These are phyloP conservation scores for Lysandra bellargus DNA, from an alignment of 2,888 invertebrate species.

Conservation along the genomic window DNA sequence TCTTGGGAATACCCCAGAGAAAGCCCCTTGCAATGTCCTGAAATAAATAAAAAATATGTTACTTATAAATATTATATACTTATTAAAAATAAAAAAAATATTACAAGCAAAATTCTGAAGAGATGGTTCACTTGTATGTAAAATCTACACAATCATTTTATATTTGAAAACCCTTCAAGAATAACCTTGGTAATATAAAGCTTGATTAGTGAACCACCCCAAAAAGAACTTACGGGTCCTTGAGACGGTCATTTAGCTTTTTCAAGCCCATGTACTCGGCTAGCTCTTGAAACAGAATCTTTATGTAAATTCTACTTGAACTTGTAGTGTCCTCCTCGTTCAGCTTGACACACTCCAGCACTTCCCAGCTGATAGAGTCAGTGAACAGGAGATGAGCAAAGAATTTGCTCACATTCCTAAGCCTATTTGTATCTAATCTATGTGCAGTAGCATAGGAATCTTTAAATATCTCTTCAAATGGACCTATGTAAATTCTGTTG, in stretches of 20 bases:
- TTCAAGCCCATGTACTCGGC: slow-evolving; percentile 97
- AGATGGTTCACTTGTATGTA: slow-evolving; percentile 35
- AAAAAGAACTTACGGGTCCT: slow-evolving; percentile 88
- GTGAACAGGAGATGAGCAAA: slow-evolving; percentile 97
- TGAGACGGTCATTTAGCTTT: slow-evolving; percentile 93
- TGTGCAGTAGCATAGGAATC: slow-evolving; percentile 98
- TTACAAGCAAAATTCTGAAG: slow-evolving; percentile 37
- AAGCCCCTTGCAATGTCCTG: slow-evolving; percentile 91
- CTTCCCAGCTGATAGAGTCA: slow-evolving; percentile 98
- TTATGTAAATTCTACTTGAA: slow-evolving; percentile 98
- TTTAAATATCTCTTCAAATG: slow-evolving; percentile 96
- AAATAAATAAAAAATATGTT: slow-evolving; percentile 48
- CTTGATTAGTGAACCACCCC: slow-evolving; percentile 33
- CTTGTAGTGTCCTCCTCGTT: slow-evolving; percentile 99
- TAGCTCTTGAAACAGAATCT: slow-evolving; percentile 97
- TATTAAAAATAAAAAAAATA: slow-evolving; percentile 34
- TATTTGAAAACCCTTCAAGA: not conserved
- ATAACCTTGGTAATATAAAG: too few relatives aligned
- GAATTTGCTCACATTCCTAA: slow-evolving; percentile 97
- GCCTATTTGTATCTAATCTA: slow-evolving; percentile 95
- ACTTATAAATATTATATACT: not conserved
- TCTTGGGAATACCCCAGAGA: slow-evolving; percentile 95
- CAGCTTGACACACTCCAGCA: slow-evolving; percentile 91
- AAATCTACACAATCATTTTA: not conserved
- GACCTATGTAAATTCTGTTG: slow-evolving; percentile 94